Base-by-base conservation (phyloP, 92 coral and sea anemone genomes). In the Palythoa grandiflora region DNA sequence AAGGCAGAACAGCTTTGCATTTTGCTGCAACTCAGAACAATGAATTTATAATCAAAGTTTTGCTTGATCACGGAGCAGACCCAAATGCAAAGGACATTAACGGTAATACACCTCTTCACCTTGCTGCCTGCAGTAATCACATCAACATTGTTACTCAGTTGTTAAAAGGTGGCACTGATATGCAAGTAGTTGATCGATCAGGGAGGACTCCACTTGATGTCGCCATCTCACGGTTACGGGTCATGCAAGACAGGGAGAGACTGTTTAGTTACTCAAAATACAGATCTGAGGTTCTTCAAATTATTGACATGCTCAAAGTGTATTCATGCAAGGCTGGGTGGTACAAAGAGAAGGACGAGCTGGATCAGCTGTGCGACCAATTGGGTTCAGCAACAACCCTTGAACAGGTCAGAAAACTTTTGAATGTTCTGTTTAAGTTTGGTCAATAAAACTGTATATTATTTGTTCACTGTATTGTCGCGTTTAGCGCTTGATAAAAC, bases 21-120 rank as follows among this genome's bases (percentile, higher is more conserved):
- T 97, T 93, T 91, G 97, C 99, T 5, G 97, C 97, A 19, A 92
- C 99, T 12, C 98, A 97, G 68, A 96, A 98, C 54, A 92, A 97
- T 77, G 97, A 89, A 65, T 78, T 63, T 8, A 90, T 90, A 14
- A 88, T 97, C 35, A 91, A 87, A 71, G 79, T 91, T 11, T 86
- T 97, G 79, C 89, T 97, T 37, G 94, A 88, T 38, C 91, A 93
- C 78, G 96, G 98, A 65, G 99, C 98, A n/a, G 94, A 97, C 84
- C 94, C 95, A n/a, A 97, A 95, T 90, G 96, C 96, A 60, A 92
- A 91, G 60, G 99, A 97, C 78, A 35, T 94, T 61, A 97, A 97
- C 92, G 99, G 98, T 19, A 97, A 97, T 60, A 97, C 99, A 3
- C 98, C 99, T 28, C 93, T 97, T 66, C 99, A 97, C 87, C 91